These are phyloP conservation scores for Stenodera caucasica DNA, from an alignment of 2,888 invertebrate species.

Conservation along the genomic window DNA sequence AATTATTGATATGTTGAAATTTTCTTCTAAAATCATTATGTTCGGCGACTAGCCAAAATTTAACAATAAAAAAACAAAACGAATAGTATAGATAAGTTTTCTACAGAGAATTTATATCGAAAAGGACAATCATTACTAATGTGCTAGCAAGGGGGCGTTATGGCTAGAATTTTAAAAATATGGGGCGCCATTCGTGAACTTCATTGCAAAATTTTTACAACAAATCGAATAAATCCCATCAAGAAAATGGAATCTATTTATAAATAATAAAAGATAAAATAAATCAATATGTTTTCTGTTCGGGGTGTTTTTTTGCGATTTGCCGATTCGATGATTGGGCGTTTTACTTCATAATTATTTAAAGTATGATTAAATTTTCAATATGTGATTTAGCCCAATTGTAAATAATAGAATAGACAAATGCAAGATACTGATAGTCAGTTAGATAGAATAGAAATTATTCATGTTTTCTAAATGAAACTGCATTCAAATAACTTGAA, in stretches of 20 bases:
- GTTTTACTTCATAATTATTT: slow-evolving; percentile 17
- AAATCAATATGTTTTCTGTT: not conserved
- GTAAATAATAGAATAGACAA: slow-evolving; percentile 5
- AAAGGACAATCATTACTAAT: slow-evolving; percentile 15
- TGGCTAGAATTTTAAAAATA: slow-evolving; percentile 11
- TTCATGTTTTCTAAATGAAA: slow-evolving; percentile 7
- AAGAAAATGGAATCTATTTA: not conserved
- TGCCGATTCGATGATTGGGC: not conserved
- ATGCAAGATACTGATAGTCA: slow-evolving; percentile 21
- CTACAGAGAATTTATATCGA: slow-evolving; percentile 11
- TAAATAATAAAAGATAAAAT: not conserved
- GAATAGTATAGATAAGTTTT: not conserved
- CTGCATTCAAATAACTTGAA: not conserved
- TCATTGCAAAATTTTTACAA: not conserved
- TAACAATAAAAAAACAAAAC: not conserved
- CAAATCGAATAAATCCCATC: not conserved
- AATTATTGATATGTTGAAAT: slow-evolving; percentile 13
- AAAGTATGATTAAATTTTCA: slow-evolving; percentile 19
- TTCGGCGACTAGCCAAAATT: slow-evolving; percentile 19
- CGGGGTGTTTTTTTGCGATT: too few relatives aligned
- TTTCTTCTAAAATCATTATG: not conserved
- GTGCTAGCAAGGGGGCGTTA: not conserved
- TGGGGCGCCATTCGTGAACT: slow-evolving; percentile 18
- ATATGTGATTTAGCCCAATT: slow-evolving; percentile 6
- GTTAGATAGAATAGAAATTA: slow-evolving; percentile 14